Base-by-base conservation (phyloP, 2,113 vertebrate species). In the Apistogramma diplotaenia region DNA sequence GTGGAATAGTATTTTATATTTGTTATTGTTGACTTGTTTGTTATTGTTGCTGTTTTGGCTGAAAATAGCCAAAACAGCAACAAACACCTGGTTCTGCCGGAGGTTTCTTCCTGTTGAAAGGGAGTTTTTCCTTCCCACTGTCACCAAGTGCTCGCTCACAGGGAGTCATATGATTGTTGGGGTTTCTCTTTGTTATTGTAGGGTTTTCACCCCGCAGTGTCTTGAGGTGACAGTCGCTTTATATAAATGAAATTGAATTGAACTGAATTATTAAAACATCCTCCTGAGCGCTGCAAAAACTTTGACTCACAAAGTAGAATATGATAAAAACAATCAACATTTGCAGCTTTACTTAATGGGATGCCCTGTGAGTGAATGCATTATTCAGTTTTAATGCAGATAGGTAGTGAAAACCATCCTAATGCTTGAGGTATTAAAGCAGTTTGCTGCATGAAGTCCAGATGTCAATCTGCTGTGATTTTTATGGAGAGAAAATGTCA, bases 401-500 rank as follows among this genome's bases (percentile, higher is more conserved):
- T 76, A 81, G 76, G 77, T 74, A 62, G 78, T 77, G 65, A 82
- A 85, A 91, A 59, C 54, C 61, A 75, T 57, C 55, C 67, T 33
- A 59, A 75, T 8, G 3, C 78, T 85, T 84, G 60, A 74, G 81
- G 53, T 74, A 55, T 79, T 72, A 35, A 80, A 82, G 72, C 29
- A 59, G 61, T 83, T 84, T 79, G 51, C 60, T 84, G 78, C 84
- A 91, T 87, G 76, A 82, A 78, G 78, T 89, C 86, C 89, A 93
- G 85, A 92, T 91, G 90, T 90, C 84, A 58, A 83, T 87, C 74
- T 75, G 79, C 84, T 76, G 72, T 55, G 75, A 87, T 84, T 90
- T 67, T 92, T 85, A 90, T 82, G 76, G 75, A 31, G 59, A 76
- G 85, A 89, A 89, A 89, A 87, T 81, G 72, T 85, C 74, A 82